Percentiles rank a stretch among this genome's conserved stretches.
phyloP scores from a whole-genome alignment of 2,888 invertebrate genomes.

The Chaitophorus viminalis region DNA sequence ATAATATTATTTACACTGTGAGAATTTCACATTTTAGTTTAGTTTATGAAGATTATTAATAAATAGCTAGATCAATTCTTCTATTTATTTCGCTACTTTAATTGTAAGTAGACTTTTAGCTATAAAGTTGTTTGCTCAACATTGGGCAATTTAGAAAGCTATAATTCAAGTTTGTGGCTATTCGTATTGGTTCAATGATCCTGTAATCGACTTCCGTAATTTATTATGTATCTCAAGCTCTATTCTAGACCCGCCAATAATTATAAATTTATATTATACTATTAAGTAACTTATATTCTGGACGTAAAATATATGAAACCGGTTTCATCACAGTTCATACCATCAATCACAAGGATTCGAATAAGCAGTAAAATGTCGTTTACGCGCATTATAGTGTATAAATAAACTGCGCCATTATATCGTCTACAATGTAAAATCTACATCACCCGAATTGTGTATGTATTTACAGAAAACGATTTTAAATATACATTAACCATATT shows the following conservation, averaged over 20 bases:
- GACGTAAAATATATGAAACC: background rate
- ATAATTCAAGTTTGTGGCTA: too few relatives aligned
- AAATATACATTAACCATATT: constrained; percentile 37
- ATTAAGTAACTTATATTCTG: background rate
- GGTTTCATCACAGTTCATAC: background rate
- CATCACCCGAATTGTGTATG: background rate
- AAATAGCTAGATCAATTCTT: background rate
- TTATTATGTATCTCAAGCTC: background rate
- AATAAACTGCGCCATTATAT: background rate
- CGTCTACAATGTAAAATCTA: too few relatives aligned
- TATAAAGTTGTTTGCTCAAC: background rate
- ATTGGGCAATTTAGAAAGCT: background rate
- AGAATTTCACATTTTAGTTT: too few relatives aligned
- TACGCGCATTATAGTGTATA: background rate
- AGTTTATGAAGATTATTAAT: too few relatives aligned
- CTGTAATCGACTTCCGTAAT: background rate
- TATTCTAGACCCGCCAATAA: background rate
- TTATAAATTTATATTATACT: background rate
- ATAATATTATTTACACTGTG: too few relatives aligned
- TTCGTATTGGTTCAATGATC: background rate
- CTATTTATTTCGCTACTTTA: background rate
- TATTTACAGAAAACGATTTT: constrained; percentile 9
- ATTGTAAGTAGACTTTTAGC: background rate
- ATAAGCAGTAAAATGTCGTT: background rate
- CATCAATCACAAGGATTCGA: background rate